Conservation (phyloP, 2,113 vertebrate species). For the Nannospalax galili region DNA sequence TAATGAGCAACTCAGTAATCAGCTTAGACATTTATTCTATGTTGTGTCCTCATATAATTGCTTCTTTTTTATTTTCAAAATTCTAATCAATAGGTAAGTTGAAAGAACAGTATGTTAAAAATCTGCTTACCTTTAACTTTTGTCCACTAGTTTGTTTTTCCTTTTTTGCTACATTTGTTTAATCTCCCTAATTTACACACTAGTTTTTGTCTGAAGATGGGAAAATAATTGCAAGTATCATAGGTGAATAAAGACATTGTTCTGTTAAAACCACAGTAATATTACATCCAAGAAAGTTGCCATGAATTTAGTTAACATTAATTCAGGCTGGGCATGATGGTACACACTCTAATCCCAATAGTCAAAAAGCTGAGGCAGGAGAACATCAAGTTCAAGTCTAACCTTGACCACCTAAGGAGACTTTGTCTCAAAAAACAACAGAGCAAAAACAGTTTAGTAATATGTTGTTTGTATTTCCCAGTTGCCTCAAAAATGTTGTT, state of each 20-base stretch:
- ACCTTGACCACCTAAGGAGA: neutral
- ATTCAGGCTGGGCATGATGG: neutral
- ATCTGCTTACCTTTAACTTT: neutral
- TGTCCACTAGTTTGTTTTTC: neutral
- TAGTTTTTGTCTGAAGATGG: conserved; percentile 44
- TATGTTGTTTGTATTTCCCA: neutral
- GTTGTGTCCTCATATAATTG: neutral
- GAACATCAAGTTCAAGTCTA: neutral
- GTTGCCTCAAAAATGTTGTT: conserved; percentile 51
- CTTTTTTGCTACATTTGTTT: conserved; percentile 33
- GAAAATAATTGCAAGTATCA: conserved; percentile 14
- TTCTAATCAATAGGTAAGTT: neutral
- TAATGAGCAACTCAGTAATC: neutral
- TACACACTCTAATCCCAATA: neutral
- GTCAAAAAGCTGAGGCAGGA: neutral
- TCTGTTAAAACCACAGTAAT: neutral
- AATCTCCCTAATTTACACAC: neutral
- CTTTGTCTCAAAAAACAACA: neutral
- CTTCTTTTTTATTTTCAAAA: conserved; percentile 47
- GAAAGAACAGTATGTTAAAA: conserved; percentile 32
- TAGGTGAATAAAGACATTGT: neutral
- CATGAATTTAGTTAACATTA: neutral
- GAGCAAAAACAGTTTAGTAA: neutral
- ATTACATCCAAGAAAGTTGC: neutral
- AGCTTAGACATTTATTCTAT: neutral